Evolutionary conservation across 2,113 vertebrate species (phyloP), one percentile per base, ranked within the genome.

Genomic region (Indicator indicator): DNA sequence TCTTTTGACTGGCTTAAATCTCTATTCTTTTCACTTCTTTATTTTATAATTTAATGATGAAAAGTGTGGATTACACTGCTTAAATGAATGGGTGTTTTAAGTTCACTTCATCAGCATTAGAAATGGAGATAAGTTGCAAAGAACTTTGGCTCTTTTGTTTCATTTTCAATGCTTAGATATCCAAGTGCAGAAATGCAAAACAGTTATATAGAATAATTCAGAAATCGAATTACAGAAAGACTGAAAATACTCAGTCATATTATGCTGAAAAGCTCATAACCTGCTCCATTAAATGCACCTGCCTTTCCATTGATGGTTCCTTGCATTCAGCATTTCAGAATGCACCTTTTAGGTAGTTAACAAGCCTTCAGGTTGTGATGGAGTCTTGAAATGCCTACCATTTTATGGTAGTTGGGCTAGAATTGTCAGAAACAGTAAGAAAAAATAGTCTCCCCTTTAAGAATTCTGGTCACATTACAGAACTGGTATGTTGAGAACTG

Each of bases 61-160:
- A 90, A 90, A 93, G 28, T 79, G n/a, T 83, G 91, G 84, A 94
- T 96, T 95, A 80, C 33, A 60, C 60, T 94, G 11, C 71, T 91
- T 97, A 94, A 91, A 79, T 85, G 67, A 95, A 89, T 89, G 74
- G 40, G 16, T 86, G 67, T 79, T 94, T 90, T 75, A 89, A 94
- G 74, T 89, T 91, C 92, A 67, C 72, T 92, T 88, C 89, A 83
- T 85, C 84, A 91, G 68, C 74, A 70, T 46, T 76, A 89, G 87
- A 92, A 96, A 92, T 94, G 38, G 54, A 94, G 81, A 84, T 85
- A 90, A 75, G n/a, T 78, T 85, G 48, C 74, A 95, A 91, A 91
- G 86, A 78, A 91, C 74, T 92, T 67, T 82, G 63, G 46, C 59
- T 76, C 74, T 79, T 94, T 92, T 93, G 63, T 95, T 94, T 92